Evolutionary conservation across 2,888 invertebrate species (phyloP), one percentile per base, ranked within the genome.

Genomic region (Campoletis raptor): DNA sequence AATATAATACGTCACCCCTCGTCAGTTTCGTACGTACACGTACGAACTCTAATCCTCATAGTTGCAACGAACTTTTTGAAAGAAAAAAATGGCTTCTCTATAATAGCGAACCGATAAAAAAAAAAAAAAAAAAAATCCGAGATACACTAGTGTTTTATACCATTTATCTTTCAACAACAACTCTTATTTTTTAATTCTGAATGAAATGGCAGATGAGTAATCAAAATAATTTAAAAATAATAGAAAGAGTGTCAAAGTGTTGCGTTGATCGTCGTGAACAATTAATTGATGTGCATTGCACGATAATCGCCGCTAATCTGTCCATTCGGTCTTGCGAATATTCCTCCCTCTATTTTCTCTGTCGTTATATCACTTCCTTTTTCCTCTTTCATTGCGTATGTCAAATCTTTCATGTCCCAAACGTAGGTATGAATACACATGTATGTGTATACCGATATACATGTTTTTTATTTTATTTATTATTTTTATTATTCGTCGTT

Each of bases 401-500:
- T 80, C 86, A 85, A 80, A 81, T 85, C 87, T 88, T 88, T 89
- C 88, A 87, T 88, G 88, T 89, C 89, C 21, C 45, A 12, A 24
- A 24, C 69, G 66, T 66, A 80, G 45, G 24, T 12, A 15, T 21
- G 15, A 36, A 45, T 52, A 40, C 30, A 45, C 81, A 72, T 88
- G 89, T 89, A 89, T 87, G 77, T 48, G 24, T 61, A 61, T 15
- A 61, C 12, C 12, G 72, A 30, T 48, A 21, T 36, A 52, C 18
- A 70, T 15, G 24, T 72, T 30, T 8, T 45, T 30, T 54, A 61
- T 30, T 30, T 30, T 52, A 77, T 70, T 52, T 85, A 78, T 85
- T 73, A 84, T 88, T 89, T 86, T 87, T 80, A 89, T 89, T 88
- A 88, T 89, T 89, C 83, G 86, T 85, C 88, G 85, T 87, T 88